Base-by-base conservation (phyloP, 1,140 invertebrate genomes). In the Stenopsyche tienmushanensis region DNA sequence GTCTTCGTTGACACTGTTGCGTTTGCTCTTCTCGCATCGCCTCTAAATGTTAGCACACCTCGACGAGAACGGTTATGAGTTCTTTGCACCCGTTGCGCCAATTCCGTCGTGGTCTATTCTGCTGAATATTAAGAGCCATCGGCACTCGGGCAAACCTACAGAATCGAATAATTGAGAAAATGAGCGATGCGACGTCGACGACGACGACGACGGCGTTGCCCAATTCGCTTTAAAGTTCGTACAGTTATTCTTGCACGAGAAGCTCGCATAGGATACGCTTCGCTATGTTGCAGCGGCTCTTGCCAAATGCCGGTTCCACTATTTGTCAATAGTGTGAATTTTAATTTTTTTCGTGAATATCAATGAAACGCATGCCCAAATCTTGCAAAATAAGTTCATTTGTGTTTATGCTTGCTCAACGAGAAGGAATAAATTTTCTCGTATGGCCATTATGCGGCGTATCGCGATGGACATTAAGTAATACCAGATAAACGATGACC, bases 1-100 rank as follows among this genome's bases (percentile, higher is more conserved):
- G 50, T 23, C 54, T 57, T 21, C 26, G 21, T 57, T 57, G 54
- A 57, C 54, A 57, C 54, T 57, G 39, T 53, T 53, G 17, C 23
- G 34, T 17, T 39, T 20, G 54, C 39, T n/a, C 13, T 21, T 57
- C 21, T 53, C 50, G 45, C 52, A 52, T 25, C 49, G 29, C 9
- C 29, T 52, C 29, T 23, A 55, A 50, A 53, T 53, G 23, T 29
- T 53, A 53, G 26, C 50, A 53, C 50, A 53, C 1, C n/a, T 20
- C 54, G 17, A 17, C 17, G 20, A 18, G 21, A 50, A 42, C 21
- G 26, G 7, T 25, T 15, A 34, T 41, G 54, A 23, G 54, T 57
- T 57, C 54, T 39, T 57, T 57, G 54, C 54, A 57, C 54, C 21
- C 54, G 15, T 49, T 49, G 23, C 45, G 45, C 18, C 45, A 49